Evolutionary conservation across 2,888 invertebrate species (phyloP).

Genomic region (Hirtodrosophila histrioides): DNA sequence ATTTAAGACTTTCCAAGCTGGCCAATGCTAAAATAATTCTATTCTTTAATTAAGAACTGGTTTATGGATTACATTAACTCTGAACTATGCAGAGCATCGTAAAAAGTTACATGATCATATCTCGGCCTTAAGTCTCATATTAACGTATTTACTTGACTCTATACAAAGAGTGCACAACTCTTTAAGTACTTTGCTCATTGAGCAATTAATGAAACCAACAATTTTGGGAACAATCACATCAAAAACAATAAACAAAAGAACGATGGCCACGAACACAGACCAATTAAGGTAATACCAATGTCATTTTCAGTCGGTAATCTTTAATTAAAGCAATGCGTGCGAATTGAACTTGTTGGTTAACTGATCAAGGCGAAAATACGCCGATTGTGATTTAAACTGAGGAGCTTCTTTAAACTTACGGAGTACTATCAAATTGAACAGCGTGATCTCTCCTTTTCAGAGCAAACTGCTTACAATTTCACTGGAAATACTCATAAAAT

Average conservation of each 20-base stretch:
- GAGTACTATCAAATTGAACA: too few relatives aligned
- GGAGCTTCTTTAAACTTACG: too few relatives aligned
- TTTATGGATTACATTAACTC: neutral
- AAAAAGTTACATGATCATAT: neutral
- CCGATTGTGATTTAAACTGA: neutral
- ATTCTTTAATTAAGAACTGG: conserved; percentile 3
- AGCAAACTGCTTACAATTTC: too few relatives aligned
- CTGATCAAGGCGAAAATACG: conserved; percentile 23
- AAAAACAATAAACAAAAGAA: conserved; percentile 46
- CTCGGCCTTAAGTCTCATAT: too few relatives aligned
- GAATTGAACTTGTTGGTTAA: conserved; percentile 11
- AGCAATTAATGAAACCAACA: conserved; percentile 3
- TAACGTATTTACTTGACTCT: too few relatives aligned
- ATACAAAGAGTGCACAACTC: too few relatives aligned
- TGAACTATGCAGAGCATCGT: neutral
- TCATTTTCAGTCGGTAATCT: conserved; percentile 19
- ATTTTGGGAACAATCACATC: conserved; percentile 10
- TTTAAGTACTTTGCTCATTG: conserved; percentile 33
- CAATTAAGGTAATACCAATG: conserved; percentile 36
- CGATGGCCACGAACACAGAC: conserved; percentile 16
- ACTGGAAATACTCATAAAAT: too few relatives aligned
- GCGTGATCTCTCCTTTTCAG: too few relatives aligned
- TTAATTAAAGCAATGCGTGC: conserved; percentile 2
- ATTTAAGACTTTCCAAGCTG: conserved; percentile 9
- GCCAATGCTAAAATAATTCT: neutral